phyloP scores from a whole-genome alignment of 92 coral and sea anemone species.

The Anthopleura xanthogrammica region DNA sequence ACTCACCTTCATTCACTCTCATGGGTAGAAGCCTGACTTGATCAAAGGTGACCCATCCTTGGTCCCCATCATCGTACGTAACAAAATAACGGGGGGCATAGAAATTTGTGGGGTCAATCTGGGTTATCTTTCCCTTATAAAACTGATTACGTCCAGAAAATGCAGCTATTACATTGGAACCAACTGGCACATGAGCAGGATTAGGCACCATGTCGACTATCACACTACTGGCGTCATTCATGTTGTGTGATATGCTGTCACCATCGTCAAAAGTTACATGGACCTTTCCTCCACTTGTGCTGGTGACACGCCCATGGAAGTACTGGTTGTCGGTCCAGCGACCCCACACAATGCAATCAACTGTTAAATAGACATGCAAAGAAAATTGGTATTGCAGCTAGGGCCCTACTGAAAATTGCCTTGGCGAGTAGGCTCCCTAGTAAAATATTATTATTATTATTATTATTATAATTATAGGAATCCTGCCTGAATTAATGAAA shows the following conservation, averaged over 20 bases:
- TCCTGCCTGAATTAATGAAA: too few relatives aligned
- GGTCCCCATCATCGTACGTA: conserved; percentile 60
- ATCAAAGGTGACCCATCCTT: conserved; percentile 54
- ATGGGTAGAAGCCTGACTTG: conserved; percentile 51
- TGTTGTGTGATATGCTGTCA: conserved; percentile 54
- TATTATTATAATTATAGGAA: too few relatives aligned
- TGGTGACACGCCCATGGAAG: conserved; percentile 54
- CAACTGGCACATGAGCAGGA: conserved; percentile 49
- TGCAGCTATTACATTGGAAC: conserved; percentile 52
- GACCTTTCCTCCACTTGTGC: conserved; percentile 34
- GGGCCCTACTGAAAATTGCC: too few relatives aligned
- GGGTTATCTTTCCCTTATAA: conserved; percentile 50
- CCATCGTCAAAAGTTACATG: conserved; percentile 66
- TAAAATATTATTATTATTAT: too few relatives aligned
- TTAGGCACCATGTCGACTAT: conserved; percentile 43
- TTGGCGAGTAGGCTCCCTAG: too few relatives aligned
- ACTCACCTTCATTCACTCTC: conserved; percentile 47
- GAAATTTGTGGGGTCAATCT: conserved; percentile 39
- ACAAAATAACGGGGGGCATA: conserved; percentile 54
- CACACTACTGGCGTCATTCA: conserved; percentile 51
- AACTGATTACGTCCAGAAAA: conserved; percentile 38
- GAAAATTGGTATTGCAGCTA: too few relatives aligned
- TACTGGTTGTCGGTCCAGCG: conserved; percentile 63
- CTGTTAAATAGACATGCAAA: too few relatives aligned
- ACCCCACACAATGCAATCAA: conserved; percentile 11